These are phyloP conservation scores for Parazoanthus darwini DNA, from an alignment of 92 coral and sea anemone species.

Conservation along the genomic window DNA sequence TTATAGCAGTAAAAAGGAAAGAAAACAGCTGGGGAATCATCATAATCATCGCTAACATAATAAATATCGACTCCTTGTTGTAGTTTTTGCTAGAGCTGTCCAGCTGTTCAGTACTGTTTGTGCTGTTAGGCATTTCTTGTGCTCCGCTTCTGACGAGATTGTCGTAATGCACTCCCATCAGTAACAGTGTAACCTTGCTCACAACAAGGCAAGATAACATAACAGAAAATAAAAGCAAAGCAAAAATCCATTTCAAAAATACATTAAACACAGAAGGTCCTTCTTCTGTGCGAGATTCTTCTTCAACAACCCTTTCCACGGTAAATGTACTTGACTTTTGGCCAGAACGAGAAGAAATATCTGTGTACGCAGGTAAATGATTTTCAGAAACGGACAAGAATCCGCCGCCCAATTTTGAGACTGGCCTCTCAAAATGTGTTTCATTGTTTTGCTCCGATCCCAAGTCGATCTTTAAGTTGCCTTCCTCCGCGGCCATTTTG, in stretches of 20 bases:
- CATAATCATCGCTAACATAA: constrained; percentile 68
- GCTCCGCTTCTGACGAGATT: not conserved
- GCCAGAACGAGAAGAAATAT: not conserved
- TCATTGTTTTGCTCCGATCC: not conserved
- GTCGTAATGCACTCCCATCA: constrained; percentile 27
- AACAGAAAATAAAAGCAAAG: constrained; percentile 12
- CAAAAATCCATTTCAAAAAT: constrained; percentile 31
- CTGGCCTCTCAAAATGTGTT: not conserved
- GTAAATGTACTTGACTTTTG: constrained; percentile 12
- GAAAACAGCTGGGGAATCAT: constrained; percentile 81
- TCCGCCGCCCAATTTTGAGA: not conserved
- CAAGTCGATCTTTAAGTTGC: not conserved
- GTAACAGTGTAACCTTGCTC: constrained; percentile 17
- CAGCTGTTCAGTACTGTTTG: too few relatives aligned
- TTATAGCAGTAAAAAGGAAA: constrained; percentile 62
- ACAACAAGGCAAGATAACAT: constrained; percentile 37
- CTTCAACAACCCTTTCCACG: constrained; percentile 22
- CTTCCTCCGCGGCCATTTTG: not conserved
- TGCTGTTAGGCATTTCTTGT: not conserved
- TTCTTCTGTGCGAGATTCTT: constrained; percentile 6
- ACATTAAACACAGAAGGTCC: constrained; percentile 11
- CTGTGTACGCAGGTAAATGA: not conserved
- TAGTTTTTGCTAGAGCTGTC: not conserved
- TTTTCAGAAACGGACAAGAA: constrained; percentile 9
- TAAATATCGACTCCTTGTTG: constrained; percentile 66